Evolutionary conservation across 2,888 invertebrate species (phyloP).

Genomic region (Plagodis pulveraria): DNA sequence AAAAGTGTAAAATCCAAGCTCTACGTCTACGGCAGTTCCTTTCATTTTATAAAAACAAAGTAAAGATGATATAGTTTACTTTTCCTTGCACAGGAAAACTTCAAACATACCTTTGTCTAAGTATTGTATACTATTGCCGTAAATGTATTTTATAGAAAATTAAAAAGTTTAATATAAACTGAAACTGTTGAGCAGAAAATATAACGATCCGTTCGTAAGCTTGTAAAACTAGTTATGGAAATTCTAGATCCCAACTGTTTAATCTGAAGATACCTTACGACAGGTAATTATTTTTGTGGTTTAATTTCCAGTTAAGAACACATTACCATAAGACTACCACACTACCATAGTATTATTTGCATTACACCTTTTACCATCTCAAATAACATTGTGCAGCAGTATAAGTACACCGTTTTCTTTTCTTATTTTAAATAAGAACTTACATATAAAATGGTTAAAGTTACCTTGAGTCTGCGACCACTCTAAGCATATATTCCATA

Average conservation of each 20-base stretch:
- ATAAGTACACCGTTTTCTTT: conserved; percentile 50
- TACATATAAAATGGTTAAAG: conserved; percentile 42
- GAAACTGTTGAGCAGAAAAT: no score
- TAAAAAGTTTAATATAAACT: no score
- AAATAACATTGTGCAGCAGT: conserved; percentile 46
- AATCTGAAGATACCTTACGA: conserved; percentile 32
- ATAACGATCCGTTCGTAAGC: not conserved
- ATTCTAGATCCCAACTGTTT: conserved; percentile 13
- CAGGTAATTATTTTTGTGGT: conserved; percentile 74
- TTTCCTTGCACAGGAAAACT: no score
- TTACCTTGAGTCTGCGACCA: conserved; percentile 35
- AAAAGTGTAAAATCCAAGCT: no score
- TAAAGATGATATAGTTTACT: no score
- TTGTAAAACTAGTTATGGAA: conserved; percentile 28
- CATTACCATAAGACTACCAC: conserved; percentile 30
- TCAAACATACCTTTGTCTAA: no score
- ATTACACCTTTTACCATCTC: conserved; percentile 40
- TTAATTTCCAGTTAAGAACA: conserved; percentile 63
- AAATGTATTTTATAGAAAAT: no score
- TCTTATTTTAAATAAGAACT: conserved; percentile 42
- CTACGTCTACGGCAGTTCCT: no score
- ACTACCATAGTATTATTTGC: conserved; percentile 63
- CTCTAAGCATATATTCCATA: conserved; percentile 35
- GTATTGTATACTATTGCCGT: no score
- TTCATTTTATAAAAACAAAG: no score